A percentile compares a stretch with the other conserved stretches of the same genome.
phyloP scores from a whole-genome alignment of 2,888 invertebrate genomes.

The Norana najaformis region DNA sequence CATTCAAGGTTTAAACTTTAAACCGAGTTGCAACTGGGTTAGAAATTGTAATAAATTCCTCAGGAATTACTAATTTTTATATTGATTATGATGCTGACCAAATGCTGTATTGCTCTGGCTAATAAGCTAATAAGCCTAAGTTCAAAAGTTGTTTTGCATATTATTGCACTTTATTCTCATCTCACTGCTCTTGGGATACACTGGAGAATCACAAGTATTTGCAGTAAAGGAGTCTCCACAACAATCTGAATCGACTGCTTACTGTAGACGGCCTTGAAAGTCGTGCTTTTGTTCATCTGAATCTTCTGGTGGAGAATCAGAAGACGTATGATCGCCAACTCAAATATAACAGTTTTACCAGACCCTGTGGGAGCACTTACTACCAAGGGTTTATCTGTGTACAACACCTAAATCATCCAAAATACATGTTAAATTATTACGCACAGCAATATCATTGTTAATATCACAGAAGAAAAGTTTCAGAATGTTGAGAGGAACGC shows the following conservation, averaged over 20 bases:
- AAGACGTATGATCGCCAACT: conserved; percentile 75
- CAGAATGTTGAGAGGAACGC: not conserved
- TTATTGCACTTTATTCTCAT: not conserved
- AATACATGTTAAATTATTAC: not conserved
- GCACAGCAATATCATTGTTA: not conserved
- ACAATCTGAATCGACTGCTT: conserved; percentile 60
- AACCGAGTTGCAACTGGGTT: not conserved
- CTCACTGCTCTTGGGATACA: not conserved
- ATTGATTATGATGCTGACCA: too few species aligned
- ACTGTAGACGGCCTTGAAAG: conserved; percentile 75
- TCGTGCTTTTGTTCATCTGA: conserved; percentile 36
- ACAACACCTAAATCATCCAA: conserved; percentile 54
- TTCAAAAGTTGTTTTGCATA: not conserved
- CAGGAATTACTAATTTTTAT: not conserved
- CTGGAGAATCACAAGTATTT: not conserved
- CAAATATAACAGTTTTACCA: conserved; percentile 82
- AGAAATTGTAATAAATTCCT: not conserved
- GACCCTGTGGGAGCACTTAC: conserved; percentile 81
- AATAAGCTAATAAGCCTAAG: not conserved
- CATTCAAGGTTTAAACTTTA: not conserved
- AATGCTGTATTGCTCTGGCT: too few species aligned
- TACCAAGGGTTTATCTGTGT: conserved; percentile 73
- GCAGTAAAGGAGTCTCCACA: not conserved
- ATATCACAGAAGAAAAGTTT: not conserved
- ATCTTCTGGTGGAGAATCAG: conserved; percentile 66